Evolutionary conservation across 92 coral and sea anemone genomes (phyloP).

Genomic region (Porites divaricata): DNA sequence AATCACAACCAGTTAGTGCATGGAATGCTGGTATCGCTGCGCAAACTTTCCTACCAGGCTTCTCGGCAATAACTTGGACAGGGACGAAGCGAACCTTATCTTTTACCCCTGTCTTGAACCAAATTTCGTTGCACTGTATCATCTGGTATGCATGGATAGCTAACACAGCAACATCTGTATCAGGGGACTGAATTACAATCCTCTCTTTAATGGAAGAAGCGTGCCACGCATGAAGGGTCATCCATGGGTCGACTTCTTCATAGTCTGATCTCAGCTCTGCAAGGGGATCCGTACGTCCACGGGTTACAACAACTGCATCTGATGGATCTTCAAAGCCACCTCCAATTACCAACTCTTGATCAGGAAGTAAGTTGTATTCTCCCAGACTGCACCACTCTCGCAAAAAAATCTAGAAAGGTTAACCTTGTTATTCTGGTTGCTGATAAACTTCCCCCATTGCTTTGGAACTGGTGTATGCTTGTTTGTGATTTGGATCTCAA

Average conservation of each 20-base stretch:
- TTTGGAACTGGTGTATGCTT: constrained; percentile 65
- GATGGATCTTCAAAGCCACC: constrained; percentile 71
- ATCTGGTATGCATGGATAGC: constrained; percentile 10
- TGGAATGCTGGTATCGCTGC: constrained; percentile 36
- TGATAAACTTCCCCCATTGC: constrained; percentile 62
- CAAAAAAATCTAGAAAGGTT: constrained; percentile 53
- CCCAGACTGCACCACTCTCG: constrained; percentile 47
- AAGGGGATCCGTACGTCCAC: constrained; percentile 19
- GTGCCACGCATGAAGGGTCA: constrained; percentile 47
- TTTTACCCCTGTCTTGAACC: constrained; percentile 57
- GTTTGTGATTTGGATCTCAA: constrained; percentile 57
- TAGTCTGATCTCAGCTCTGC: constrained; percentile 35
- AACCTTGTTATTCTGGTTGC: constrained; percentile 51
- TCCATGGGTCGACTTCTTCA: constrained; percentile 56
- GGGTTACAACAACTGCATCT: constrained; percentile 45
- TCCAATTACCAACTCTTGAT: constrained; percentile 64
- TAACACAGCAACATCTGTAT: constrained; percentile 63
- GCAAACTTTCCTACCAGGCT: constrained; percentile 36
- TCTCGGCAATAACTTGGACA: constrained; percentile 29
- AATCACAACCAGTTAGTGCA: constrained; percentile 46
- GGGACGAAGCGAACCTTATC: constrained; percentile 54
- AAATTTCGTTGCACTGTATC: constrained; percentile 53
- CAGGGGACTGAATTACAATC: constrained; percentile 62
- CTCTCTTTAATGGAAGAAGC: constrained; percentile 29
- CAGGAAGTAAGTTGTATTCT: constrained; percentile 43